These are phyloP conservation scores for Troglohyphantes excavatus DNA, from an alignment of 2,888 invertebrate genomes.

Conservation along the genomic window DNA sequence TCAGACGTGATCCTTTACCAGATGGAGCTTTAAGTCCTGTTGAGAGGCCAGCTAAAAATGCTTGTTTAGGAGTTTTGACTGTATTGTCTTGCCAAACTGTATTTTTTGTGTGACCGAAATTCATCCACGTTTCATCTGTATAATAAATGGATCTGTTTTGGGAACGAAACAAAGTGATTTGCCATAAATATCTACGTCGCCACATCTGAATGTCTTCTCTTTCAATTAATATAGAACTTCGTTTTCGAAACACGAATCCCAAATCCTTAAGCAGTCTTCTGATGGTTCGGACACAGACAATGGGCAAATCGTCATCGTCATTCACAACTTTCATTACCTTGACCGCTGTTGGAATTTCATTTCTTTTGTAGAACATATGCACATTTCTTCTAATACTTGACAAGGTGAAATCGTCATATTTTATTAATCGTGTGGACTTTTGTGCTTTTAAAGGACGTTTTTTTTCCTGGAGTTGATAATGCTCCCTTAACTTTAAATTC, in stretches of 20 bases:
- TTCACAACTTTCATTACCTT: no score
- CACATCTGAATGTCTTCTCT: conserved; percentile 39
- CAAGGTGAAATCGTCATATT: no score
- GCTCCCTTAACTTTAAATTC: no score
- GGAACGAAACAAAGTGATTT: neutral
- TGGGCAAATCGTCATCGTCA: no score
- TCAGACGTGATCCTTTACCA: conserved; percentile 29
- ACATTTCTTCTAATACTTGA: no score
- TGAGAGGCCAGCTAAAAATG: neutral
- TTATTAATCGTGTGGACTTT: no score
- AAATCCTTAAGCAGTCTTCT: conserved; percentile 7
- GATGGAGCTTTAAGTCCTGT: conserved; percentile 32
- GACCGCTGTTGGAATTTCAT: no score
- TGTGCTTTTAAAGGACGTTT: no score
- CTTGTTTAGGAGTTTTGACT: conserved; percentile 15
- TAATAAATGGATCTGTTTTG: conserved; percentile 15
- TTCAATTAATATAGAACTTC: conserved; percentile 5
- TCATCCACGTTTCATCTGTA: neutral
- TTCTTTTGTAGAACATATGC: no score
- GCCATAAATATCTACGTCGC: neutral
- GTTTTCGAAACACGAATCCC: conserved; percentile 12
- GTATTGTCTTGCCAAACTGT: conserved; percentile 4
- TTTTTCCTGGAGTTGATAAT: no score
- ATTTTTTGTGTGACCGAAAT: conserved; percentile 10
- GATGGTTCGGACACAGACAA: neutral